Conservation (phyloP, 1,140 invertebrate genomes). For the Potamilus streckersoni region DNA sequence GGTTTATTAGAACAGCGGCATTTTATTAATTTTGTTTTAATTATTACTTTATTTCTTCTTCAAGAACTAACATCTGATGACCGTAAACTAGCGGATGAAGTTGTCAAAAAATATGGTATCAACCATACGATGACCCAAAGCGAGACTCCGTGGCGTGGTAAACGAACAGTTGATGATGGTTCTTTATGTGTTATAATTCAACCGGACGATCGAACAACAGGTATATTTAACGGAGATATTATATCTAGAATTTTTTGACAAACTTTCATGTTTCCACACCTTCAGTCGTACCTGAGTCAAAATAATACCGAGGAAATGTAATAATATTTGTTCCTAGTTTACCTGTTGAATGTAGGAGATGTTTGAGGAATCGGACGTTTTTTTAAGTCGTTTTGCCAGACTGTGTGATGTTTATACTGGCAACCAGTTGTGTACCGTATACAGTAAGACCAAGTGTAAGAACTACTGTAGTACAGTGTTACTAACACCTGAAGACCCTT, state of each 20-base stretch:
- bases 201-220: slow-evolving; percentile 49
- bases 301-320: neutral
- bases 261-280: neutral
- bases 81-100: slow-evolving; percentile 19
- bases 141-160: slow-evolving; percentile 47
- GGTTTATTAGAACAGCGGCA: neutral
- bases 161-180: slow-evolving; percentile 21
- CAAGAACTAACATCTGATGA: slow-evolving; percentile 35
- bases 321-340: neutral
- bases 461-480: no score
- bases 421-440: no score
- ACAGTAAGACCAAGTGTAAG: no score
- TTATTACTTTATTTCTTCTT: neutral
- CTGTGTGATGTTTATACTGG: no score
- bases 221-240: slow-evolving; percentile 11
- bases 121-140: slow-evolving; percentile 37
- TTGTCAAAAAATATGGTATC: slow-evolving; percentile 32
- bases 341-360: neutral
- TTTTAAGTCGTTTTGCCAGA: neutral
- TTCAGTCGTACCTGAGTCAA: neutral
- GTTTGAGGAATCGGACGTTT: neutral
- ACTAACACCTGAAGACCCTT: no score
- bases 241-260: neutral
- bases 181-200: slow-evolving; percentile 43
- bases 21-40: neutral